These are phyloP conservation scores for Gnathonemus echidnorhynchus DNA, from an alignment of 2,113 vertebrate genomes.

Conservation along the genomic window DNA sequence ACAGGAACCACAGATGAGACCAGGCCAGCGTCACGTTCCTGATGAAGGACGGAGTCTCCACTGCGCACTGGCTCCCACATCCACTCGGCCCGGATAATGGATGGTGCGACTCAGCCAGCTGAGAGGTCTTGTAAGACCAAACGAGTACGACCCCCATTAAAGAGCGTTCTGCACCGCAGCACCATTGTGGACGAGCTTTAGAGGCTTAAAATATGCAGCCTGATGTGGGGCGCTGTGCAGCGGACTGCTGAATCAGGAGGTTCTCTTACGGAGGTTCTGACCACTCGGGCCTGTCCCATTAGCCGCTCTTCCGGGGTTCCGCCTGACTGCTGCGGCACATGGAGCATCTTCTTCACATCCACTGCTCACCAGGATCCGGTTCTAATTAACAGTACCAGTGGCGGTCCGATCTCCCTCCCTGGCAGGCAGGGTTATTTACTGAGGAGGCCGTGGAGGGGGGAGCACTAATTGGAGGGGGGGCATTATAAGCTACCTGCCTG, in stretches of 20 bases:
- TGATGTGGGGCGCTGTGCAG: not conserved
- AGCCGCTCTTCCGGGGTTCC: not conserved
- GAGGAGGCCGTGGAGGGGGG: not conserved
- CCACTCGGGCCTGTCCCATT: not conserved
- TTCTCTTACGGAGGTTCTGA: not conserved
- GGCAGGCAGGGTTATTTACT: slow-evolving; percentile 12
- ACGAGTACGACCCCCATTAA: not conserved
- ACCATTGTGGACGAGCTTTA: not conserved
- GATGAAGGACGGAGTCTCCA: not conserved
- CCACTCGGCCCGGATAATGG: not conserved
- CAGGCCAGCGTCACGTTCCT: not conserved
- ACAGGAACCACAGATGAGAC: not conserved
- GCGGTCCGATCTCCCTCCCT: not conserved
- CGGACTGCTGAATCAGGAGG: not conserved
- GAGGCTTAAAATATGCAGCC: not conserved
- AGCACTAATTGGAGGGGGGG: not conserved
- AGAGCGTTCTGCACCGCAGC: not conserved
- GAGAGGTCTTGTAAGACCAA: not conserved
- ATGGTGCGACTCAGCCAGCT: not conserved
- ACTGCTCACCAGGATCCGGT: not conserved
- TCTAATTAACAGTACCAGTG: slow-evolving; percentile 6
- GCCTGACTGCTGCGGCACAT: not conserved
- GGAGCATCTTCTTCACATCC: not conserved
- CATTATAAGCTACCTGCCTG: not conserved
- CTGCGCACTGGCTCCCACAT: not conserved